phyloP scores from a whole-genome alignment of 2,797 vertebrate species.

The Tolypeutes matacus region DNA sequence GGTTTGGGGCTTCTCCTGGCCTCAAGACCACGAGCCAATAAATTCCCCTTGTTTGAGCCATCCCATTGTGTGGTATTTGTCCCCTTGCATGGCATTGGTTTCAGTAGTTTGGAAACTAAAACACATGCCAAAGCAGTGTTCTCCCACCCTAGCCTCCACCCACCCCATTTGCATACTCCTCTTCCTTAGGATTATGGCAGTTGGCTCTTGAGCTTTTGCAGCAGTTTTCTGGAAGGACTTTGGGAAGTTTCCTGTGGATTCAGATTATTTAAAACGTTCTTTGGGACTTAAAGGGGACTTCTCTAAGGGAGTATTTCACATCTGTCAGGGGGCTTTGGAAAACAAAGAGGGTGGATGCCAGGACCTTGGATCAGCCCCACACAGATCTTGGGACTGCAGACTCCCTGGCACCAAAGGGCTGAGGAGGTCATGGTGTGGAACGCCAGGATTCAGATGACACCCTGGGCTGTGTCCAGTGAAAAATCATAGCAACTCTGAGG shows the following conservation, averaged over 20 bases:
- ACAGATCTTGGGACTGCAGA: conserved; percentile 63
- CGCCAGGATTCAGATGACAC: conserved; percentile 50
- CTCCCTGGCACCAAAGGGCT: conserved; percentile 60
- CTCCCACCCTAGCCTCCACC: too few species aligned
- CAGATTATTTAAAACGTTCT: neutral
- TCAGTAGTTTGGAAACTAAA: too few species aligned
- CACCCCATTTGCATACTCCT: too few species aligned
- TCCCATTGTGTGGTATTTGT: too few species aligned
- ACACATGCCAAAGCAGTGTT: too few species aligned
- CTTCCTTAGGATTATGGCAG: too few species aligned
- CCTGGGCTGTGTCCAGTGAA: conserved; percentile 25
- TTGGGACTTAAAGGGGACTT: neutral
- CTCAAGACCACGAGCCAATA: too few species aligned
- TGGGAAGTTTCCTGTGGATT: neutral
- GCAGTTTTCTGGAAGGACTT: conserved; percentile 31
- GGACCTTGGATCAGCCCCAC: neutral
- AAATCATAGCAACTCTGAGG: neutral
- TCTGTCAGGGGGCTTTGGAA: neutral
- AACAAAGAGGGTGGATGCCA: conserved; percentile 22
- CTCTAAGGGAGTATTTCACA: neutral
- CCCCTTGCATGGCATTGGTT: too few species aligned
- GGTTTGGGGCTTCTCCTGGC: too few species aligned
- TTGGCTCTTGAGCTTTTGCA: too few species aligned
- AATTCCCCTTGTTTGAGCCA: too few species aligned
- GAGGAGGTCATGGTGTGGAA: conserved; percentile 56